Evolutionary conservation across 2,797 vertebrate species (phyloP).

Genomic region (Falco rusticolus): DNA sequence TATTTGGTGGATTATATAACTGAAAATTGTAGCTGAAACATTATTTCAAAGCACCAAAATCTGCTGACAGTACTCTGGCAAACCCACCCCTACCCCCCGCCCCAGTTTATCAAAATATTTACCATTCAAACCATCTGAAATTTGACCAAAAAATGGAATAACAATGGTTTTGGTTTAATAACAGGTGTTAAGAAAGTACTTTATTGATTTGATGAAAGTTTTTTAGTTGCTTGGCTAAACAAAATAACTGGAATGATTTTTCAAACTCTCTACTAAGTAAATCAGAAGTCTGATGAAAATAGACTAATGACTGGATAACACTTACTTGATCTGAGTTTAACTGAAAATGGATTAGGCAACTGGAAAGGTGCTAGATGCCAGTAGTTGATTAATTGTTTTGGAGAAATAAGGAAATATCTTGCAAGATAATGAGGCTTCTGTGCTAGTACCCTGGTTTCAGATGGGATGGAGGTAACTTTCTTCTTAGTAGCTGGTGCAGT

Average conservation of each 20-base stretch:
- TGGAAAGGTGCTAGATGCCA: neutral
- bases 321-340: neutral
- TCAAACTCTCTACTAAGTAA: neutral
- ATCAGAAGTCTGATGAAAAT: neutral
- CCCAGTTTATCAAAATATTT: neutral
- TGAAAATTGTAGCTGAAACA: neutral
- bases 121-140: neutral
- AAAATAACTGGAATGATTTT: neutral
- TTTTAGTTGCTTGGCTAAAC: neutral
- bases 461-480: no score
- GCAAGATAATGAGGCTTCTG: neutral
- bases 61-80: neutral
- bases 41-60: neutral
- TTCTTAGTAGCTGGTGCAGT: no score
- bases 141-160: neutral
- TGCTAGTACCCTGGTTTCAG: no score
- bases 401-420: neutral
- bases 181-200: neutral
- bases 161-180: neutral
- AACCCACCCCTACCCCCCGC: neutral
- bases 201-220: neutral
- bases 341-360: neutral
- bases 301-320: neutral
- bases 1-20: conserved; percentile 8
- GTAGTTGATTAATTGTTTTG: neutral